Base-by-base conservation (phyloP, 1,140 invertebrate species). In the Augochlora pura region DNA sequence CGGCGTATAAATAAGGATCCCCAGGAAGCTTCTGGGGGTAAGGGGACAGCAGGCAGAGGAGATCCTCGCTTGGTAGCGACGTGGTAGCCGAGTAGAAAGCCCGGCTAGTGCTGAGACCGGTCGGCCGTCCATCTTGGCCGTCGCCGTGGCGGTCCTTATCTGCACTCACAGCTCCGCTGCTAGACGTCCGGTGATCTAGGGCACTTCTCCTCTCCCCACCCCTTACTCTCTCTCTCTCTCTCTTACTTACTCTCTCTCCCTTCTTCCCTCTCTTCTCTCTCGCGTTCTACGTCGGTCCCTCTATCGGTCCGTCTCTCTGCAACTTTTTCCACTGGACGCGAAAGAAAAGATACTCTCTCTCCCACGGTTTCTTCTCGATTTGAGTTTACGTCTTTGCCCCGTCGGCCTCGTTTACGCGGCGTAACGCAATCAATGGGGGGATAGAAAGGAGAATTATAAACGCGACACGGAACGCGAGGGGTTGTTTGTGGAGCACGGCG, bases 1-100 rank as follows among this genome's bases (percentile, higher is more conserved):
- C 89, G 90, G 88, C 90, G 89, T 92, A 93, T 93, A 93, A 93
- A 93, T 93, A 93, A 93, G 92, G 92, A 93, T 93, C 90, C 89
- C 90, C 87, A 85, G 87, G 86, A 87, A 89, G 88, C 88, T 88
- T 80, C 74, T 86, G 71, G 86, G 80, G 85, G 82, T 63, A 78
- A 79, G 72, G 83, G 77, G 81, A 83, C 73, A 75, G 80, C 82
- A 85, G 82, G 69, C 81, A 84, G 81, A 87, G 82, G 85, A 88
- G 85, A 83, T 79, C 75, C 70, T 86, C 82, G 81, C 67, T 84
- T 64, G 83, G 76, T 81, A 83, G 77, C 75, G 86, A 79, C 82
- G 83, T 82, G 87, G 88, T 86, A 80, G 82, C 80, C 81, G 81
- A 88, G 83, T 76, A 79, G 86, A 88, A 87, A 86, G 82, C 86